Evolutionary conservation across 1,140 invertebrate species (phyloP).

Genomic region (Euborellia annulipes): DNA sequence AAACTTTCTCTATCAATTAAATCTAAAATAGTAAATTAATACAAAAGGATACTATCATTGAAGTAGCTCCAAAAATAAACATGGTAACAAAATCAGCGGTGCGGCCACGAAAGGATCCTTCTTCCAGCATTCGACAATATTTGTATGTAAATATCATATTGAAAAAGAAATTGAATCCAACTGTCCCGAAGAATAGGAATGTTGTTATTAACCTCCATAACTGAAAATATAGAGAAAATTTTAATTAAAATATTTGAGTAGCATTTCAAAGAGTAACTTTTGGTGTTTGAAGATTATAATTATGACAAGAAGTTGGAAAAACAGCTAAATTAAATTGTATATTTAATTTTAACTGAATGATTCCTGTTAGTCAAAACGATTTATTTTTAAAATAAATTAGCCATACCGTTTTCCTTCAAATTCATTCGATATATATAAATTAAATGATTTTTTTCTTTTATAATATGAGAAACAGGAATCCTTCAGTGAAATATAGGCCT

Average conservation of each 20-base stretch:
- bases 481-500: too few species aligned
- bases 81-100: constrained; percentile 98
- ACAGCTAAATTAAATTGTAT: too few species aligned
- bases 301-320: too few species aligned
- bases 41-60: constrained; percentile 77
- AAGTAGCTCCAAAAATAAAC: constrained; percentile 87
- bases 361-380: too few species aligned
- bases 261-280: too few species aligned
- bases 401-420: too few species aligned
- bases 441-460: too few species aligned
- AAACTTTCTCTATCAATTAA: background rate
- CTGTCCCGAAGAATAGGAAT: constrained; percentile 95
- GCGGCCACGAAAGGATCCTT: constrained; percentile 88
- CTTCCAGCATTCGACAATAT: constrained; percentile 97
- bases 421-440: too few species aligned
- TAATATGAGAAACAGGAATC: too few species aligned
- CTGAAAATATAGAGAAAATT: constrained; percentile 17
- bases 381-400: too few species aligned
- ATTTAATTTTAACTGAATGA: too few species aligned
- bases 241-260: background rate
- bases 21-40: background rate
- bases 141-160: constrained; percentile 99
- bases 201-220: constrained; percentile 91
- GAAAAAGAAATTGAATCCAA: constrained; percentile 98
- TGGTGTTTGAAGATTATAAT: too few species aligned